A percentile compares a stretch with the other conserved stretches of the same genome.
phyloP scores from a whole-genome alignment of 2,113 vertebrate genomes.

The Hippocampus zosterae region DNA sequence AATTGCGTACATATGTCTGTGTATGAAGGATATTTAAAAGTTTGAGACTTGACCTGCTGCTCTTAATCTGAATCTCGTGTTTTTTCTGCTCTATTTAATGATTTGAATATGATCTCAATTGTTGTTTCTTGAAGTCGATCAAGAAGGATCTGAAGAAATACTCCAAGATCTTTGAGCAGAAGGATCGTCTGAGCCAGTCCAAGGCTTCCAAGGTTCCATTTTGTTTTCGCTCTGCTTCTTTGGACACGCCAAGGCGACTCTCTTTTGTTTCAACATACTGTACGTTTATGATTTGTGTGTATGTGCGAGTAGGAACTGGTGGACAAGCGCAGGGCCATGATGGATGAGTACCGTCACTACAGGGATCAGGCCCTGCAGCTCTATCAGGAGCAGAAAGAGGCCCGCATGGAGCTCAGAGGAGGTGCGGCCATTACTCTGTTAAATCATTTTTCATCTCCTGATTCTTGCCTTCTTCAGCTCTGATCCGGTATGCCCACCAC shows the following conservation, averaged over 20 bases:
- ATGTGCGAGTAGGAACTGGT: slow-evolving; percentile 82
- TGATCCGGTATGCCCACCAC: neutral
- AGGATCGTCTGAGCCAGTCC: slow-evolving; percentile 96
- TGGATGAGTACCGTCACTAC: slow-evolving; percentile 92
- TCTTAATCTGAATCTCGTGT: too few relatives aligned
- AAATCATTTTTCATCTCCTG: fast-evolving
- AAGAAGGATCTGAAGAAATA: slow-evolving; percentile 99
- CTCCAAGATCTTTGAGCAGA: slow-evolving; percentile 99
- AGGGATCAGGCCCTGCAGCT: slow-evolving; percentile 79
- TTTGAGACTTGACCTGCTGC: too few relatives aligned
- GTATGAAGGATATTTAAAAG: too few relatives aligned
- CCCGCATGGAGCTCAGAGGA: slow-evolving; percentile 88
- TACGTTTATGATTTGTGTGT: neutral
- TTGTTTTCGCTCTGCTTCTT: neutral
- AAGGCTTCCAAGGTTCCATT: slow-evolving; percentile 93
- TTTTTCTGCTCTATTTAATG: neutral
- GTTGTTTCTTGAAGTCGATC: slow-evolving; percentile 77
- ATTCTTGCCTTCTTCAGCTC: too few relatives aligned
- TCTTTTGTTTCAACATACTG: neutral
- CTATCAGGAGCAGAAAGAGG: slow-evolving; percentile 82
- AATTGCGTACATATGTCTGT: too few relatives aligned
- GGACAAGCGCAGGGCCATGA: slow-evolving; percentile 90
- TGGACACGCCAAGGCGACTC: neutral
- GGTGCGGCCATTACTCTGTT: slow-evolving; percentile 62
- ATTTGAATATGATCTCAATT: neutral